Base-by-base conservation (phyloP, 2,888 invertebrate species). In the Acleris cristana region DNA sequence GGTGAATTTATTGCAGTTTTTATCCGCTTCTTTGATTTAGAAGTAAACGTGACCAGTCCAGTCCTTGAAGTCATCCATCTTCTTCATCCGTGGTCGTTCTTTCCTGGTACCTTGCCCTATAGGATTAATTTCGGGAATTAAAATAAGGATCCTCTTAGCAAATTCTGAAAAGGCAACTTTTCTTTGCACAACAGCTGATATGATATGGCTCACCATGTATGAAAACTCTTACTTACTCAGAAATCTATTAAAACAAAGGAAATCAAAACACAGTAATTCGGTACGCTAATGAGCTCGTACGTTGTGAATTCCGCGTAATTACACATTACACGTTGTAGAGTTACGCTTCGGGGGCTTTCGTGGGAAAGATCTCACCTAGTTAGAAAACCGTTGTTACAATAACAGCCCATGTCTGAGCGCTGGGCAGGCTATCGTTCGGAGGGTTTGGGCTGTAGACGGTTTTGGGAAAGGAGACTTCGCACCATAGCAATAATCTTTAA, bases 321-420 rank as follows among this genome's bases (percentile, higher is more conserved):
- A 66, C 61, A 56, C 56, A 61, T 60, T 40, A 44, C 21, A 18
- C 40, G 60, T 26, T 12, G 52, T 49, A 16, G 0, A 65, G 65
- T 60, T 51, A 65, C 60, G 65, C 54, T 56, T 26, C 49, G 56
- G 5, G 56, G 34, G 21, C 7, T 19, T 49, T 44, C 34, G 66
- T 66, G 66, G 61, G 66, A 66, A 61, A n/a, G 18, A 18, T 48
- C 54, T 54, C 54, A n/a, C 26, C 26, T 53, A 26, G 26, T 12
- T 18, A 30, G 30, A 18, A 30, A 54, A 52, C 14, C 21, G 48
- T 48, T 16, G 48, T 48, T 48, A n/a, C 16, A 48, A 18, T 7
- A 18, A 8, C 6, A 16, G 45, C n/a, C 48, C 7, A 48, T 18
- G n/a, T 16, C n/a, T n/a, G n/a, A 45, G 45, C 1, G 48, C n/a